Evolutionary conservation across 2,888 invertebrate species (phyloP).

Genomic region (Galerucella calmariensis): DNA sequence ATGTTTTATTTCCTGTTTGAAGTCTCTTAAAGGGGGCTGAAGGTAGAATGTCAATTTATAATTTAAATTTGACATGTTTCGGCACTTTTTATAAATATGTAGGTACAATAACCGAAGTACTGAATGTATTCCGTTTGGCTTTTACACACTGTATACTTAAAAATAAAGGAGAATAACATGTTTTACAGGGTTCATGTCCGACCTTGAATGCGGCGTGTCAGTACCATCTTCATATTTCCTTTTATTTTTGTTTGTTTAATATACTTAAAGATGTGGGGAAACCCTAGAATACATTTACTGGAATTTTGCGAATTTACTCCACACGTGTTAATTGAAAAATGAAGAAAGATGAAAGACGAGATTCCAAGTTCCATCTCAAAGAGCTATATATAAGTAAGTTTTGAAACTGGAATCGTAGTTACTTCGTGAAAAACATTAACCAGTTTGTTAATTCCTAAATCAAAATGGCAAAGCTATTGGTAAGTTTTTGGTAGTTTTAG

Average conservation of each 20-base stretch:
- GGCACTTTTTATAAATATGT: no score
- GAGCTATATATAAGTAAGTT: slow-evolving; percentile 4
- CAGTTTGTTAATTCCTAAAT: no score
- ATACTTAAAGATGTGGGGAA: neutral
- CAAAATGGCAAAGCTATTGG: neutral
- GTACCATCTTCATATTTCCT: neutral
- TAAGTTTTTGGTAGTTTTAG: neutral
- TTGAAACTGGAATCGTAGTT: neutral
- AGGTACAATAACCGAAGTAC: no score
- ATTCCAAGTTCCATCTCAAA: neutral
- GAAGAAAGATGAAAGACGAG: neutral
- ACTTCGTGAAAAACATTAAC: neutral
- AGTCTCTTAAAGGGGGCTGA: no score
- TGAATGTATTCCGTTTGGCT: no score
- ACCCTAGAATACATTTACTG: neutral
- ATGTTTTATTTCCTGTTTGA: no score
- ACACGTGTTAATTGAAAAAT: neutral
- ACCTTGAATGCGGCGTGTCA: neutral
- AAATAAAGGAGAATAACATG: neutral
- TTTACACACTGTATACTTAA: neutral
- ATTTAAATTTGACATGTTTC: no score
- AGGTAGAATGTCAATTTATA: no score
- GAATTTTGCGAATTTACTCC: neutral
- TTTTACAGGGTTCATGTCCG: neutral
- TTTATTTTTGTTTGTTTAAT: neutral